Evolutionary conservation across 2,888 invertebrate genomes (phyloP), one percentile per base, ranked within the genome.

Genomic region (Melanostoma mellinum): DNA sequence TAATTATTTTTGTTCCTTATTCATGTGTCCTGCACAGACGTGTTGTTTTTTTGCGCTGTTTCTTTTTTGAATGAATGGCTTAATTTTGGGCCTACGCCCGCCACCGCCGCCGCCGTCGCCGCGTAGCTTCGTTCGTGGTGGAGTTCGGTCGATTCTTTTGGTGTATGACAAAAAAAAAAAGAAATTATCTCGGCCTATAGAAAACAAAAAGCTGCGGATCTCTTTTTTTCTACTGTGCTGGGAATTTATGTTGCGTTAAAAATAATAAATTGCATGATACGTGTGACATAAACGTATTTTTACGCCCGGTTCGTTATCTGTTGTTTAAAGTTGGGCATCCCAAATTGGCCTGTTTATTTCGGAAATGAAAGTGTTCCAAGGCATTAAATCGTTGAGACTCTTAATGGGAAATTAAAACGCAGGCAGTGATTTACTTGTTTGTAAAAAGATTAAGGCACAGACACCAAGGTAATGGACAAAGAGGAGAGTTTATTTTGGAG

Each of bases 211-310:
- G 53, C 53, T 40, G 5, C 33, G 81, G 30, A 40, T 38, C 46
- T 56, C 65, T 63, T 79, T 55, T 63, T 69, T 67, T 68, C 58
- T 44, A 30, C 35, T 30, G 38, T 42, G 10, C 32, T 60, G 63
- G 46, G 48, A 76, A 84, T 84, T 84, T 84, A 84, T 79, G 68
- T 78, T 73, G 73, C 69, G 67, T 82, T 69, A 63, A 78, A 78
- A 74, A 82, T 82, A 77, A 82, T 78, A 74, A 78, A 82, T 82
- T 69, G 52, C 52, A 72, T 44, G 63, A 73, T 77, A 76, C 72
- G 73, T 76, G 52, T 63, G 61, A 72, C 73, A 61, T 56, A 48
- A 73, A 74, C 73, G 68, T 77, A 82, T 77, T 82, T 69, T 79
- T 71, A 50, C 50, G 63, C 48, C 48, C n/a, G 33, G 10, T 42